phyloP scores from a whole-genome alignment of 2,113 vertebrate species.

The Aix galericulata region DNA sequence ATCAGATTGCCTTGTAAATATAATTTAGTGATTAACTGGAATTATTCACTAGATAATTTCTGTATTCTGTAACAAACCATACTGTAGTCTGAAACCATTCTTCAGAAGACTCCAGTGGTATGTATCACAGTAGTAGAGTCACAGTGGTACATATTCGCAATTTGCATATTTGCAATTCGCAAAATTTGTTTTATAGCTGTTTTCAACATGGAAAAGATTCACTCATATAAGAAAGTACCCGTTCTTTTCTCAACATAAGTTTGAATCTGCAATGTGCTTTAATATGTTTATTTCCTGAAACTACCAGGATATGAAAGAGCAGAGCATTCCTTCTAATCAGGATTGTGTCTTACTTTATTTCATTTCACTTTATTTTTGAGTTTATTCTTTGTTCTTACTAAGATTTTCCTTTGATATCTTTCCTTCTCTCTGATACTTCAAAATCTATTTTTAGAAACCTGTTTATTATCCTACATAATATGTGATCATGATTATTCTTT shows the following conservation, averaged over 20 bases:
- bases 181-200: background rate
- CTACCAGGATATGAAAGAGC: background rate
- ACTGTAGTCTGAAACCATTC: background rate
- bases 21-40: accelerated
- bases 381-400: background rate
- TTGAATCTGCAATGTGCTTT: background rate
- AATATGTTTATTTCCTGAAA: background rate
- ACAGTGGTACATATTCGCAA: background rate
- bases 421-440: background rate
- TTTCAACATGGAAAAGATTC: background rate
- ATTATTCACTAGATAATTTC: background rate
- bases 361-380: background rate
- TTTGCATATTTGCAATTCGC: background rate
- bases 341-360: background rate
- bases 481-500: background rate
- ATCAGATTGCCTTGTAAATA: background rate
- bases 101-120: background rate
- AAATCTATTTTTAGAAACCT: background rate
- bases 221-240: background rate
- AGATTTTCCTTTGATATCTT: background rate
- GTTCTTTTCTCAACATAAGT: background rate
- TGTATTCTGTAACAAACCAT: background rate
- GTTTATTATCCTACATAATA: background rate
- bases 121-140: background rate
- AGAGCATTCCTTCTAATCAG: background rate